These are phyloP conservation scores for Equus przewalskii DNA, from an alignment of 2,113 vertebrate genomes.

Conservation along the genomic window DNA sequence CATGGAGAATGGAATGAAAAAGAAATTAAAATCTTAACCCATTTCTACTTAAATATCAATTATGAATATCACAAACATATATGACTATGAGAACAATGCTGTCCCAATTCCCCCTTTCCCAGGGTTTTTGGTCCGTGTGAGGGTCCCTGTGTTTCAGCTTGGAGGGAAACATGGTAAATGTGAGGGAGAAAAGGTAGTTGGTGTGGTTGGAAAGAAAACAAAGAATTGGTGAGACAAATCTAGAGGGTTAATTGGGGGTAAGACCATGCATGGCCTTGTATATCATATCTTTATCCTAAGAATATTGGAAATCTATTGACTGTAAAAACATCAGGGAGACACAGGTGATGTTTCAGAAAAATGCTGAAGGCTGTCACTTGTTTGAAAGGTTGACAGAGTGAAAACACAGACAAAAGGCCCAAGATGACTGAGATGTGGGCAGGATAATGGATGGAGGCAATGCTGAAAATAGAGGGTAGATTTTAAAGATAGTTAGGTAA, in stretches of 20 bases:
- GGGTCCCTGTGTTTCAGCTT: accelerated
- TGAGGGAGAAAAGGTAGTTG: background rate
- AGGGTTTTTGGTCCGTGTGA: background rate
- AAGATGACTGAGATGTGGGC: background rate
- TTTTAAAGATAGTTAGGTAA: background rate
- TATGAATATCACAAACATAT: background rate
- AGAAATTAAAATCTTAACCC: background rate
- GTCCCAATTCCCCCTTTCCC: accelerated
- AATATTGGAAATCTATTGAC: background rate
- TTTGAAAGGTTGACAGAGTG: background rate
- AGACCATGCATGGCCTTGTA: accelerated
- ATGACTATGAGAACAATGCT: background rate
- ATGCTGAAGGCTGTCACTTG: background rate
- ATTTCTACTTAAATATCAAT: background rate
- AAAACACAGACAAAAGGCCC: background rate
- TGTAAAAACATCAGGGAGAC: background rate
- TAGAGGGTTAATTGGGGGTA: background rate
- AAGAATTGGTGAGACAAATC: background rate
- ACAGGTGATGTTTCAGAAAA: background rate
- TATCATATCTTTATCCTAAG: background rate
- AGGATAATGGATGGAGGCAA: background rate
- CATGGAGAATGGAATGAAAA: background rate
- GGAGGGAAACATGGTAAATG: too few relatives aligned
- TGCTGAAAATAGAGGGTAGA: accelerated
- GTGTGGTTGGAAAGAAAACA: background rate